phyloP scores from a whole-genome alignment of 2,888 invertebrate species.

The Drosophila ustulata region DNA sequence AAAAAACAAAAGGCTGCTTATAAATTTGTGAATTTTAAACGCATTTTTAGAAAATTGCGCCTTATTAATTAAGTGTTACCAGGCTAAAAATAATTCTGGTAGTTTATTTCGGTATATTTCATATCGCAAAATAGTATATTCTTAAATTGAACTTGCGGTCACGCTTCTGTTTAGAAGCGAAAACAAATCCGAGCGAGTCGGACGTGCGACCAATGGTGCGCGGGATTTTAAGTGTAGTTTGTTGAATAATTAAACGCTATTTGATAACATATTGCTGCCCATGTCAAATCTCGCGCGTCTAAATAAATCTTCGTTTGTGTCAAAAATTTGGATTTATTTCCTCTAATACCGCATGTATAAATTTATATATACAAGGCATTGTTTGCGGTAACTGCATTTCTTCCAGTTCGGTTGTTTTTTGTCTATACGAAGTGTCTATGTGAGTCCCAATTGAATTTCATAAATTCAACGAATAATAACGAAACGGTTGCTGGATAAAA shows the following conservation, averaged over 20 bases:
- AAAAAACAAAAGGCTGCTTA: too few species aligned
- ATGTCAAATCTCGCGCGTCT: slow-evolving; percentile 29
- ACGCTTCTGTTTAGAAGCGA: slow-evolving; percentile 42
- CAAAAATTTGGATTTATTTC: slow-evolving; percentile 24
- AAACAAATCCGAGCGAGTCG: slow-evolving; percentile 53
- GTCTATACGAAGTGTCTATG: slow-evolving; percentile 34
- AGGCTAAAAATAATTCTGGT: not conserved
- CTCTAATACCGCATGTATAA: slow-evolving; percentile 3
- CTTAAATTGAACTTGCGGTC: not conserved
- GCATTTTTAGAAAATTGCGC: not conserved
- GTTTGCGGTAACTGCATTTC: slow-evolving; percentile 41
- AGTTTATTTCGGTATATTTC: not conserved
- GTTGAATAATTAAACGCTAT: slow-evolving; percentile 52
- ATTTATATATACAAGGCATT: slow-evolving; percentile 15
- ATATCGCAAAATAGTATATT: not conserved
- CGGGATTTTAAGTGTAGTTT: slow-evolving; percentile 54
- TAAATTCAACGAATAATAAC: slow-evolving; percentile 36
- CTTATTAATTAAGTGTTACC: not conserved
- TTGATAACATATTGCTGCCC: slow-evolving; percentile 31
- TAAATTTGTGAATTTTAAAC: not conserved
- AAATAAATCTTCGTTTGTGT: slow-evolving; percentile 21
- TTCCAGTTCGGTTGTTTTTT: slow-evolving; percentile 35
- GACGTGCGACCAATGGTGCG: slow-evolving; percentile 53
- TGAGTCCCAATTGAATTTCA: slow-evolving; percentile 32
- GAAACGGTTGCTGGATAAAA: slow-evolving; percentile 25